A percentile compares a stretch with the other conserved stretches of the same genome.
Evolutionary conservation across 2,888 invertebrate genomes (phyloP).

Genomic region (Athripsodes cinereus): DNA sequence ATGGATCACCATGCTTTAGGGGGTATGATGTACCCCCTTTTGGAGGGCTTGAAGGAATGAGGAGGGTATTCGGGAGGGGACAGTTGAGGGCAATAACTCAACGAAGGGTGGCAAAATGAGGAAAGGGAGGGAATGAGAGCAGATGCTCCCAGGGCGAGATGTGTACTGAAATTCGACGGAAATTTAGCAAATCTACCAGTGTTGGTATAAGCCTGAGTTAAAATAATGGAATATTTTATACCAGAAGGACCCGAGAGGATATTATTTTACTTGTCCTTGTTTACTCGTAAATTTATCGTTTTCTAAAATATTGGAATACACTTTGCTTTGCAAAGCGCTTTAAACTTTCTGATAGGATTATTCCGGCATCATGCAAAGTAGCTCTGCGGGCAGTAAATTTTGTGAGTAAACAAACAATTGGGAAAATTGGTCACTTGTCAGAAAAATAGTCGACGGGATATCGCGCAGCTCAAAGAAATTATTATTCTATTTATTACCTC

Average conservation of each 20-base stretch:
- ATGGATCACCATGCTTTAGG: constrained; percentile 26
- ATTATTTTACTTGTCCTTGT: background rate
- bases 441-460: no score
- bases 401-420: no score
- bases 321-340: no score
- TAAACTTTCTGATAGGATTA: no score
- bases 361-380: no score
- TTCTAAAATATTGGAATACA: no score
- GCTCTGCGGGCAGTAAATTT: no score
- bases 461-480: no score
- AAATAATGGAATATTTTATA: constrained; percentile 19
- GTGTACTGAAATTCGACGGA: constrained; percentile 16
- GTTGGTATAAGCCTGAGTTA: constrained; percentile 16
- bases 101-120: constrained; percentile 4
- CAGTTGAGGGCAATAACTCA: constrained; percentile 14
- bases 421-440: no score
- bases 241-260: background rate
- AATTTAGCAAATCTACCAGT: constrained; percentile 18
- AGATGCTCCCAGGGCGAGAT: constrained; percentile 22
- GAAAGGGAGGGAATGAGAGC: constrained; percentile 15
- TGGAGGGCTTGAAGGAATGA: constrained; percentile 4
- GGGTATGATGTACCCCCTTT: constrained; percentile 14
- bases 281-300: no score
- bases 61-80: constrained; percentile 8
- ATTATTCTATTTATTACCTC: no score